Conservation (phyloP, 2,888 invertebrate genomes). For the Melanargia galathea region DNA sequence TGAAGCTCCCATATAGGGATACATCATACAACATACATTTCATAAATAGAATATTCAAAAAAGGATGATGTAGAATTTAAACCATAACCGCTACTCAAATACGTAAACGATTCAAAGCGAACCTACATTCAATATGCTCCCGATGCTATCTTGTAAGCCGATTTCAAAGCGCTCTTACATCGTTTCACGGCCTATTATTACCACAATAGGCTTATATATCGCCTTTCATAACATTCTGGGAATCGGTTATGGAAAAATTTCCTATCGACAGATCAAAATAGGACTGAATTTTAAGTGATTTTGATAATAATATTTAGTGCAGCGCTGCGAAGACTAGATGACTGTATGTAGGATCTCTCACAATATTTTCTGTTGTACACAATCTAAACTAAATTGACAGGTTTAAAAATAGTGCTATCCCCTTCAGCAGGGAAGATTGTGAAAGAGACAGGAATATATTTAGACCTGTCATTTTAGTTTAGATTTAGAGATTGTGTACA, state of each 20-base stretch:
- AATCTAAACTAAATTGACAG: too few species aligned
- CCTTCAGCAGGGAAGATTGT: too few species aligned
- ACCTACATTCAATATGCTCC: constrained; percentile 7
- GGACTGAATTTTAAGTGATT: constrained; percentile 8
- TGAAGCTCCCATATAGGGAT: too few species aligned
- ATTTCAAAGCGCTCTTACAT: constrained; percentile 8
- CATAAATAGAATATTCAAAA: neutral
- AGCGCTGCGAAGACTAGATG: neutral
- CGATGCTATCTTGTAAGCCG: constrained; percentile 22
- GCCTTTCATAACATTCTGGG: constrained; percentile 4
- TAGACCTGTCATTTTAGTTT: too few species aligned
- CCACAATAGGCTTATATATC: constrained; percentile 9
- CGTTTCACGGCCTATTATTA: constrained; percentile 5
- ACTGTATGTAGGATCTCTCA: too few species aligned
- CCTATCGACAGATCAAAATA: neutral
- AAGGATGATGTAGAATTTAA: neutral
- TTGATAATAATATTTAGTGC: neutral
- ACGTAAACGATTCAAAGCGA: constrained; percentile 3
- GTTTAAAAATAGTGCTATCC: too few species aligned
- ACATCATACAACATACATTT: too few species aligned
- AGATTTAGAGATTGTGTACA: too few species aligned
- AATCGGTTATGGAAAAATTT: neutral
- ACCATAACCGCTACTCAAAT: constrained; percentile 3
- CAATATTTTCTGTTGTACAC: too few species aligned
- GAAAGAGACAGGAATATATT: too few species aligned